phyloP scores from a whole-genome alignment of 2,113 vertebrate genomes.

The Phylloscopus whistleri region DNA sequence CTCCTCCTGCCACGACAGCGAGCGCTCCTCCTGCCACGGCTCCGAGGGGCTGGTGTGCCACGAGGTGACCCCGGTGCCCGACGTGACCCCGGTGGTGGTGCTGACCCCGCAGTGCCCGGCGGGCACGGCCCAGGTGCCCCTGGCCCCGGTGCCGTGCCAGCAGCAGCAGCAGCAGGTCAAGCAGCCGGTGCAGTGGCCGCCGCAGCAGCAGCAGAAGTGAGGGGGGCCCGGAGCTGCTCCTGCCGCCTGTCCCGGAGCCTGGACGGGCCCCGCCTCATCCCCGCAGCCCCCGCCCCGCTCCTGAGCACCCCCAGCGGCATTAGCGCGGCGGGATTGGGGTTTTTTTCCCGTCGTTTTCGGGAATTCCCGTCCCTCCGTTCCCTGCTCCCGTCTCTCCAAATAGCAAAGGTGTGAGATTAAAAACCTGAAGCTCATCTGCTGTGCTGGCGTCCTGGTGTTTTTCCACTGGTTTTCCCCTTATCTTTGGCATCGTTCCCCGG shows the following conservation, averaged over 20 bases:
- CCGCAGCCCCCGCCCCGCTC: not conserved
- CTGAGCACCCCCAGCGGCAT: not conserved
- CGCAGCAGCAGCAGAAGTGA: conserved; percentile 53
- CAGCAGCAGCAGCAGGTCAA: conserved; percentile 67
- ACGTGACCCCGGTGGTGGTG: conserved; percentile 15
- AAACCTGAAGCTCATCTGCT: not conserved
- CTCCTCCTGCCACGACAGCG: conserved; percentile 5
- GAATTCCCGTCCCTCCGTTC: not conserved
- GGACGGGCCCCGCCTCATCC: not conserved
- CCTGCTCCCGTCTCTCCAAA: not conserved
- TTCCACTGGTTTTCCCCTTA: not conserved
- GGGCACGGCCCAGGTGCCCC: not conserved
- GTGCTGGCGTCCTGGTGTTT: not conserved
- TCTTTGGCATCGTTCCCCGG: not conserved
- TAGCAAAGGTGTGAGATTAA: conserved; percentile 19
- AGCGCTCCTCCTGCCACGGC: not conserved
- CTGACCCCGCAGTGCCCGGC: not conserved
- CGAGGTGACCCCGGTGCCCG: conserved; percentile 29
- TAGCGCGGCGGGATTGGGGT: not conserved
- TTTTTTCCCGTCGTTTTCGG: rapidly evolving
- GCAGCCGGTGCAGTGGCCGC: conserved; percentile 51
- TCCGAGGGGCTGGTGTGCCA: not conserved
- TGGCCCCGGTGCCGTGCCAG: conserved; percentile 8
- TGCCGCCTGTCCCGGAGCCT: not conserved
- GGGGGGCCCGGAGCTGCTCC: rapidly evolving